Base-by-base conservation (phyloP, 2,113 vertebrate species). In the Scortum barcoo region DNA sequence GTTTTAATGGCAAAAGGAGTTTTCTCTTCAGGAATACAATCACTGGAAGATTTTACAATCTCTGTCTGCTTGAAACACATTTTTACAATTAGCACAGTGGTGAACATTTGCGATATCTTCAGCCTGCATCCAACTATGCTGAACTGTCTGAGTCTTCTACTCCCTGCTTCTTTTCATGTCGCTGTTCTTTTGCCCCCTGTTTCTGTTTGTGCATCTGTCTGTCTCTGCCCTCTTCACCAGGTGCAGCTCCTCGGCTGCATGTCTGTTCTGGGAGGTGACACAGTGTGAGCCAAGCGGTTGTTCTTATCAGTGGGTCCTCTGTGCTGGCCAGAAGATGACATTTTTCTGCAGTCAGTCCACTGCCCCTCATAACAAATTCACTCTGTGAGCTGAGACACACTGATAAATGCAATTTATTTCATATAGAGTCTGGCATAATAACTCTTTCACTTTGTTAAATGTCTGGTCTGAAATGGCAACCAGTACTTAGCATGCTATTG, bases 371-470 rank as follows among this genome's bases (percentile, higher is more conserved):
- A 77, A 72, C 38, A 54, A 62, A 71, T 81, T 81, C 61, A 42
- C 48, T 75, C 56, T 77, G 58, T 13, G 60, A 77, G 62, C 56
- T 9, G 54, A 63, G 22, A 51, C 60, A 85, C 78, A 38, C 75
- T 73, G 82, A 90, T 89, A 80, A 88, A 87, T 61, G 53, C 78
- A 62, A 77, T 89, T 82, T 83, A 75, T 85, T 89, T 81, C 84
- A 58, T 60, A 54, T 78, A 61, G 70, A 88, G 54, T 38, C 53
- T 60, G 54, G 85, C 75, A 86, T 86, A 86, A 85, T 76, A 76
- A 71, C 71, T 71, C 63, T 65, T 53, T 86, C 42, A 58, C 74
- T 86, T 83, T 84, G 75, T 78, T 87, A 91, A 90, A 90, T 77
- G 72, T 69, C 72, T 83, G 68, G n/a, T 86, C 61, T 91, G 77